phyloP scores from a whole-genome alignment of 2,797 vertebrate species.

The Yasuhikotakia modesta region DNA sequence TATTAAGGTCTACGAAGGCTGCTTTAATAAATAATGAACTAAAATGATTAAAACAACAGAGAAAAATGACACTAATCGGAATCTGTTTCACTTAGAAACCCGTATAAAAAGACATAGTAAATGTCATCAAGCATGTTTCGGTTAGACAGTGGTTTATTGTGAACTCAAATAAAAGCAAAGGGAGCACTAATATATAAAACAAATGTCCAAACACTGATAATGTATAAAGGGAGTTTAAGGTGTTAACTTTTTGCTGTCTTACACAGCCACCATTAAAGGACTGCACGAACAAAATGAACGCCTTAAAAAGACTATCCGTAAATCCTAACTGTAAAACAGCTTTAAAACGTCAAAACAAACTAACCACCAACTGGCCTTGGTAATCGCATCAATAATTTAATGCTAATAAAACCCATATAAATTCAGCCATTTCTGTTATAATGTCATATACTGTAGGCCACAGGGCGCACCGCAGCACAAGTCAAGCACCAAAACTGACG shows the following conservation, averaged over 20 bases:
- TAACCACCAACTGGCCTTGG: background rate
- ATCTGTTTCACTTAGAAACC: background rate
- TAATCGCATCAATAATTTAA: background rate
- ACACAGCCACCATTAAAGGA: conserved; percentile 28
- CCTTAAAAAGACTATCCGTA: conserved; percentile 1
- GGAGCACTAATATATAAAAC: background rate
- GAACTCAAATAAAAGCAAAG: background rate
- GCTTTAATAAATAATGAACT: background rate
- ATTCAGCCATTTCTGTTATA: conserved; percentile 30
- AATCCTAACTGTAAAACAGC: conserved; percentile 6
- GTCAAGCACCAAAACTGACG: conserved; percentile 73
- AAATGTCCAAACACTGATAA: no score
- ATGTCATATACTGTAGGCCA: conserved; percentile 71
- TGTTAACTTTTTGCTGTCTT: background rate
- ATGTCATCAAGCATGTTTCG: background rate
- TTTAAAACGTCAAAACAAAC: background rate
- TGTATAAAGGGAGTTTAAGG: background rate
- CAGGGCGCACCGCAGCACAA: conserved; percentile 69
- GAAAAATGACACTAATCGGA: background rate
- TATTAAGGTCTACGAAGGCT: no score
- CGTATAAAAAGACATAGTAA: background rate
- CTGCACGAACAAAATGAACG: conserved; percentile 31
- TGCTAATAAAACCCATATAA: conserved; percentile 28
- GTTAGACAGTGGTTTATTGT: no score
- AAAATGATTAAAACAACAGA: background rate